Conservation (phyloP, 2,888 invertebrate species). For the Dascillus cervinus region DNA sequence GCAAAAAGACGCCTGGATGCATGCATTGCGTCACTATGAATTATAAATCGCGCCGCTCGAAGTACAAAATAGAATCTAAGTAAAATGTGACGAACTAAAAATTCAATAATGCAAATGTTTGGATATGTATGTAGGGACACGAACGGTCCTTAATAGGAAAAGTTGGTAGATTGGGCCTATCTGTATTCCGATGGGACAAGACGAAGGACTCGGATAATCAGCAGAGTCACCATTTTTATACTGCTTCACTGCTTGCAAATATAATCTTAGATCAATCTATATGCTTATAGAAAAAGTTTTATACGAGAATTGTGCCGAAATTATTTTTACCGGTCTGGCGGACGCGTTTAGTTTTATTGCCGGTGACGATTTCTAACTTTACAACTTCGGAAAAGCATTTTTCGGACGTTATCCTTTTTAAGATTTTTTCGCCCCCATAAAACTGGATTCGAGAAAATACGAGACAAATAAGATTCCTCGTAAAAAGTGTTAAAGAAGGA, state of each 20-base stretch:
- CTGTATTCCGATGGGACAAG: slow-evolving; percentile 34
- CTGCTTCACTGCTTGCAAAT: slow-evolving; percentile 31
- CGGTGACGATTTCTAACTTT: too few species aligned
- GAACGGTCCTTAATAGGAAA: slow-evolving; percentile 38
- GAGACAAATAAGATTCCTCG: slow-evolving; percentile 22
- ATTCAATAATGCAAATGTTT: slow-evolving; percentile 39
- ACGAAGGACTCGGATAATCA: slow-evolving; percentile 35
- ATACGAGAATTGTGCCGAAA: slow-evolving; percentile 7
- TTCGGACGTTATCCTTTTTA: too few species aligned
- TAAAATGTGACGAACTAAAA: slow-evolving; percentile 21
- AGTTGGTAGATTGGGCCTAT: slow-evolving; percentile 34
- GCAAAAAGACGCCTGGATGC: too few species aligned
- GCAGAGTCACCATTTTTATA: slow-evolving; percentile 32
- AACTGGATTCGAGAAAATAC: slow-evolving; percentile 15
- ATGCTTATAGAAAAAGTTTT: slow-evolving; percentile 33
- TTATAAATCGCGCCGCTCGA: too few species aligned
- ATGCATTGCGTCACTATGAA: too few species aligned
- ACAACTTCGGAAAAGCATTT: too few species aligned
- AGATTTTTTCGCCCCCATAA: too few species aligned
- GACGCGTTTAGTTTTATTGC: too few species aligned
- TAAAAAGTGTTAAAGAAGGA: slow-evolving; percentile 18
- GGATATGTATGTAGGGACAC: slow-evolving; percentile 37
- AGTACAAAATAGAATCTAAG: too few species aligned
- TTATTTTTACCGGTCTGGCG: too few species aligned
- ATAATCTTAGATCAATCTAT: slow-evolving; percentile 36